Evolutionary conservation across 1,140 invertebrate genomes (phyloP), one percentile per base, ranked within the genome.

Genomic region (Drosophila auraria): DNA sequence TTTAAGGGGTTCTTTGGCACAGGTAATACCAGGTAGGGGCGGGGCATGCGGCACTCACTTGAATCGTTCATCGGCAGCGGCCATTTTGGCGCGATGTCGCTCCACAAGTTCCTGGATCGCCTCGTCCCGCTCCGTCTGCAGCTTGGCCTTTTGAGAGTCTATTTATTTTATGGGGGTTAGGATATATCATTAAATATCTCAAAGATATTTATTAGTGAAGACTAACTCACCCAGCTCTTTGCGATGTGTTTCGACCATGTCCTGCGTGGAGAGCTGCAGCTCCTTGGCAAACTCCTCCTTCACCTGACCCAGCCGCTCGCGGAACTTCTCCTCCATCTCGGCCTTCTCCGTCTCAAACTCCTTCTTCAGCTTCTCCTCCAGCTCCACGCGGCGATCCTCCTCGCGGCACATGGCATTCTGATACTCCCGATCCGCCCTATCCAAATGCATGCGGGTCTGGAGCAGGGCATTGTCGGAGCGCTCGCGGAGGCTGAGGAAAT

Each of bases 361-460:
- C 50, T 79, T 78, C 9, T 80, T 78, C 5, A 93, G 77, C 7
- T 42, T 74, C 62, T 78, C 70, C 66, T 90, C 86, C 15, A 91
- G 71, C 50, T 79, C 78, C 14, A 87, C 83, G 94, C 95, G 51
- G 93, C 94, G 53, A 93, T 94, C 62, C 94, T 94, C 86, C 94
- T 94, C 75, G 23, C 93, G 93, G 38, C 95, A 93, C 79, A 95
- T 92, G 90, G 95, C 95, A 45, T 93, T 93, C 70, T 94, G 93
- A 71, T 94, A 94, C 63, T 93, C 92, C 14, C 91, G 80, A 79
- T 93, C 92, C 12, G 92, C 92, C 0, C 87, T 74, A 66, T 93
- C 92, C 79, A 93, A 83, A 84, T 93, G 92, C 84, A 93, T 91
- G n/a, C 92, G 91, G 15, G 91, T 93, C 64, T 93, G 90, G 30